Conservation (phyloP, 37 sponge, comb jelly and placozoan species). For the Ephydatia muelleri region DNA sequence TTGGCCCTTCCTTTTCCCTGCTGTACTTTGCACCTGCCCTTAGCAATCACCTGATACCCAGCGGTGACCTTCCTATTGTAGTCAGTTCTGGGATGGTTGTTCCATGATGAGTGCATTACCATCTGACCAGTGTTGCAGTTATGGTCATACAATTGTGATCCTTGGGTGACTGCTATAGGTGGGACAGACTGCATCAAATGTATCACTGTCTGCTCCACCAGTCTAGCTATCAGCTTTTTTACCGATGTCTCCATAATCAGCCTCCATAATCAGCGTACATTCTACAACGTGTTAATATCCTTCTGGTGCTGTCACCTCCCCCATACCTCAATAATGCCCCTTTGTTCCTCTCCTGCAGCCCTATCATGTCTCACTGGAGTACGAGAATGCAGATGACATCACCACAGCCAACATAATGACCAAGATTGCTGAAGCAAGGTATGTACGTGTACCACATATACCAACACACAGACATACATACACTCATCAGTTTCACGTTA, state of each 20-base stretch:
- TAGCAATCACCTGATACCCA: neutral
- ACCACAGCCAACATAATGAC: conserved; percentile 59
- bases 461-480: neutral
- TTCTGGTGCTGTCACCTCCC: neutral
- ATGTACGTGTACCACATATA: neutral
- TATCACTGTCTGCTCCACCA: no score
- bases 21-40: neutral
- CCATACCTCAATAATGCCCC: neutral
- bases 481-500: neutral
- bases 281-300: neutral
- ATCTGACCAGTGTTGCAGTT: no score
- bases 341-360: conserved; percentile 40
- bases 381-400: conserved; percentile 58
- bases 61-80: no score
- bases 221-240: no score
- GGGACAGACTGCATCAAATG: no score
- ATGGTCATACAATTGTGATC: no score
- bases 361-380: conserved; percentile 60
- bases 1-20: neutral
- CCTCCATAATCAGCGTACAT: no score
- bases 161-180: no score
- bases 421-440: conserved; percentile 80
- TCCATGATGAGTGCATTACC: no score
- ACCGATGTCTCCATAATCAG: no score
- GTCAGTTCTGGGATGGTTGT: no score